A percentile compares a stretch with the other conserved stretches of the same genome.
These are phyloP conservation scores for Spodoptera picta DNA, from an alignment of 2,888 invertebrate genomes.

Conservation along the genomic window DNA sequence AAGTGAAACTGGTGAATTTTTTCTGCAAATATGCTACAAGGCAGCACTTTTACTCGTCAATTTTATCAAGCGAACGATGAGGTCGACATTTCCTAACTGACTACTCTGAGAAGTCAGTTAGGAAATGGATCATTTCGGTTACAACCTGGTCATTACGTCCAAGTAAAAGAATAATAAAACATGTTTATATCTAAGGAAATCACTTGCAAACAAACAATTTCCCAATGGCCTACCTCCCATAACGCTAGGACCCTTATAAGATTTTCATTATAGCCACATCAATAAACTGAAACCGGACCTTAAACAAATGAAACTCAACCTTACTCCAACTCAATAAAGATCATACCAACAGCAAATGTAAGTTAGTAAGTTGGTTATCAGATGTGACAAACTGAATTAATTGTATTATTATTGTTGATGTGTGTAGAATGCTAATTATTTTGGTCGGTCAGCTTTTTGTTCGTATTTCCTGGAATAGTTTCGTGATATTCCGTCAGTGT, in stretches of 20 bases:
- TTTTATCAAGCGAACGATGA: no score
- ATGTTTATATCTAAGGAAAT: slow-evolving; percentile 47
- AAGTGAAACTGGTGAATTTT: no score
- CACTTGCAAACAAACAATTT: slow-evolving; percentile 57
- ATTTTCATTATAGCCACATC: slow-evolving; percentile 62
- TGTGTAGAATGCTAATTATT: slow-evolving; percentile 72
- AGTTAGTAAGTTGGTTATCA: slow-evolving; percentile 56
- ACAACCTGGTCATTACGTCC: background rate
- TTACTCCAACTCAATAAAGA: slow-evolving; percentile 29
- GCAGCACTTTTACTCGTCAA: no score
- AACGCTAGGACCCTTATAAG: slow-evolving; percentile 68
- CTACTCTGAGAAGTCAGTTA: no score
- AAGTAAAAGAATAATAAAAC: slow-evolving; percentile 28
- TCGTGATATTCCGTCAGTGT: slow-evolving; percentile 70
- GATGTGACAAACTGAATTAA: slow-evolving; percentile 79
- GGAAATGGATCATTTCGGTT: background rate
- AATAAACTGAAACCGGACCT: slow-evolving; percentile 25
- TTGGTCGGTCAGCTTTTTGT: slow-evolving; percentile 71
- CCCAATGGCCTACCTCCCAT: slow-evolving; percentile 76
- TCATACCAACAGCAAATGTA: slow-evolving; percentile 51
- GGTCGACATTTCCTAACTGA: no score
- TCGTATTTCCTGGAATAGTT: slow-evolving; percentile 72
- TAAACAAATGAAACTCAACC: slow-evolving; percentile 25
- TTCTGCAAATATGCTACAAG: no score
- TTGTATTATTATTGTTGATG: slow-evolving; percentile 84